Base-by-base conservation (phyloP, 1,140 invertebrate species). In the Temnothorax longispinosus region DNA sequence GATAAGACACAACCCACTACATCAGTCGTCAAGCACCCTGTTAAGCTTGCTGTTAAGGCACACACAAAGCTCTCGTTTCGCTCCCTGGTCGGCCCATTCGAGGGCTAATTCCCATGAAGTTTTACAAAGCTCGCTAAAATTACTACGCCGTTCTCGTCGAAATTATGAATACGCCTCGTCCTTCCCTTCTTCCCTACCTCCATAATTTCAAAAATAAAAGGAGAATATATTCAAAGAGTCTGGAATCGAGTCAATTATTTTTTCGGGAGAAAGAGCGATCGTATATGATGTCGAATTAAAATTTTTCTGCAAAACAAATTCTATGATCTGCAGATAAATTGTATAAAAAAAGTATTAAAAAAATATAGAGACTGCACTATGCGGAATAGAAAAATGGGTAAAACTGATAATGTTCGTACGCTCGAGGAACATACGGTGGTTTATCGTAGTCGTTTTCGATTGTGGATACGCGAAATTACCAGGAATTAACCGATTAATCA, bases 401-500 rank as follows among this genome's bases (percentile, higher is more conserved):
- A n/a, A 3, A 21, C 15, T 0, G 50, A 80, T 3, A 21, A 18
- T n/a, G 18, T 27, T 32, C 10, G 11, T 44, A 52, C 0, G 13
- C 35, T 58, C 7, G 50, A 71, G 15, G 41, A 0, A 15, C 5
- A n/a, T 27, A 27, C n/a, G n/a, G n/a, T n/a, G 32, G 8, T 44
- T 72, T n/a, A n/a, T 27, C 27, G 32, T 21, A 54, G 13, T 74
- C 47, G n/a, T 54, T 56, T 81, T 71, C 56, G 47, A 89, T 89
- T 80, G 74, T 65, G 65, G 77, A 87, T 80, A 74, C 11, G 35
- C 62, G 69, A 72, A 62, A 90, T 90, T 65, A 65, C 41, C 88
- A 69, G 85, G 58, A 86, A 90, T 90, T 88, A 90, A 90, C 76
- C 80, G 89, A 90, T 90, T 90, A 88, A 90, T 90, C 81, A 71